Evolutionary conservation across 2,113 vertebrate genomes (phyloP), one percentile per base, ranked within the genome.

Genomic region (Struthio camelus): DNA sequence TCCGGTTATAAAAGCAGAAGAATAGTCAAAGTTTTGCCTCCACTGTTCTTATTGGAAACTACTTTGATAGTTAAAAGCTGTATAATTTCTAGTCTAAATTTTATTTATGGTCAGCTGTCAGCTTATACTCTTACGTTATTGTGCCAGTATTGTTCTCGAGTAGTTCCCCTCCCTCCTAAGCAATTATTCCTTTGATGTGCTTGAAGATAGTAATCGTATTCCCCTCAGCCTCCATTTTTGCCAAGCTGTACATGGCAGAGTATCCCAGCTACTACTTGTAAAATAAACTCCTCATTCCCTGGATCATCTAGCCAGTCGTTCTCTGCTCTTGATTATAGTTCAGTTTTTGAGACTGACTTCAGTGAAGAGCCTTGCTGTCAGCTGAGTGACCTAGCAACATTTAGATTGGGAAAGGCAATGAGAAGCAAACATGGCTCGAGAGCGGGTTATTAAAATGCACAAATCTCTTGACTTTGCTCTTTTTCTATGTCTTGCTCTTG

Each of bases 71-170:
- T 90, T 86, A 93, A 96, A 94, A 64, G 61, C 82, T 75, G 64
- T 17, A 80, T 61, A 9, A 90, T 93, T 96, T 87, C 76, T 92
- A 38, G 72, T 90, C 61, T 54, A 7, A 81, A 44, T 86, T 77
- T 96, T 96, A 90, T 95, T 96, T 93, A 65, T 61, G 65, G 56
- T 34, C 61, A 61, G 80, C 96, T 96, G 56, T 34, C 61, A 61
- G 80, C 96, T 96, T 84, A 84, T 88, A 23, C 56, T 90, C 48
- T 81, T 84, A 67, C 78, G 81, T 44, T 44, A 22, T 84, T 65
- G 77, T 96, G 93, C 95, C 92, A 95, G 77, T 92, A 94, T 96
- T 97, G 96, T 96, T 96, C 93, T 95, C 36, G 77, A 84, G 54
- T 50, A 67, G 92, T 56, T 90, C 85, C 85, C 71, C 38, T 97